Conservation (phyloP, 2,113 vertebrate genomes). For the Rhinoptilus africanus region DNA sequence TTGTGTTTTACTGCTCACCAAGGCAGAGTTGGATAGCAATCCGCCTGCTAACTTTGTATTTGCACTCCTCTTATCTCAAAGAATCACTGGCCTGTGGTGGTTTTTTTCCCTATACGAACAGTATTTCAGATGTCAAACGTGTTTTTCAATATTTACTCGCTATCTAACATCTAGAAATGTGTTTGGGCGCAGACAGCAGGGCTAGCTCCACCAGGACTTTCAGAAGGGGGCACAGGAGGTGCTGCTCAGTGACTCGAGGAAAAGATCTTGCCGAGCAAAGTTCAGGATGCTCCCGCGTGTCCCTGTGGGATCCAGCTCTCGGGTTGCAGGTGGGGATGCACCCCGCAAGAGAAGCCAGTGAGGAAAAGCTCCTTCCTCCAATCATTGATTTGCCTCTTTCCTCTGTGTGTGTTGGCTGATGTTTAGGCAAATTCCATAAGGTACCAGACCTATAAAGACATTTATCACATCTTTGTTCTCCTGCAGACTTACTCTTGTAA, state of each 20-base stretch:
- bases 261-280: background rate
- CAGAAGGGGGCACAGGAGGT: background rate
- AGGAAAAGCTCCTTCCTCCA: background rate
- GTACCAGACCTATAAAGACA: background rate
- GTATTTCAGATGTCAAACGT: background rate
- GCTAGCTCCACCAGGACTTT: background rate
- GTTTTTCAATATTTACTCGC: background rate
- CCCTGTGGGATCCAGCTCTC: background rate
- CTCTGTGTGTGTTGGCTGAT: background rate
- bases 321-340: accelerated
- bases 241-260: background rate
- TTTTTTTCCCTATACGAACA: background rate
- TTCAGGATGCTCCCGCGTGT: background rate
- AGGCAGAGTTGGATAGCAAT: constrained; percentile 12
- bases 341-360: background rate
- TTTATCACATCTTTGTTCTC: background rate
- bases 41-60: background rate
- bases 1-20: constrained; percentile 67
- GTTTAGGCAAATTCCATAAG: background rate
- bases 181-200: accelerated
- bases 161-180: background rate
- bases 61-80: background rate
- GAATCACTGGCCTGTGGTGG: background rate
- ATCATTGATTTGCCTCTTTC: background rate
- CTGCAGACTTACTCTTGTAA: background rate